Percentiles rank a stretch among this genome's conserved stretches.
Evolutionary conservation across 2,888 invertebrate species (phyloP).

Genomic region (Alcis repandata): DNA sequence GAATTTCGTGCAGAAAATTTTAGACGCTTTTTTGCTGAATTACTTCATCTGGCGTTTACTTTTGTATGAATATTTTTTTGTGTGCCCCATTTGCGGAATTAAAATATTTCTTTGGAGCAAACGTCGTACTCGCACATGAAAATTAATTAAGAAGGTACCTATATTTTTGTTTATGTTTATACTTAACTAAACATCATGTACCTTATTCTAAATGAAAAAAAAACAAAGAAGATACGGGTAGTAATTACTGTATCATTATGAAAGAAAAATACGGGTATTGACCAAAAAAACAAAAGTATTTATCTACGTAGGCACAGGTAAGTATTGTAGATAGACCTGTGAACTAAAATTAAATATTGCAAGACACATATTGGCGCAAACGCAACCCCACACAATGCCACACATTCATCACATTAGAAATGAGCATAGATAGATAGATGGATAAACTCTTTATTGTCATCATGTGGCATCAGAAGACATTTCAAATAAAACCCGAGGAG

Average conservation of each 20-base stretch:
- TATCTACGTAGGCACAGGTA: too few species aligned
- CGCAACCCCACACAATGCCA: too few species aligned
- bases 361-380: too few species aligned
- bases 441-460: not conserved
- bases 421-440: too few species aligned
- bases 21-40: slow-evolving; percentile 37
- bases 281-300: too few species aligned
- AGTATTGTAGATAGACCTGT: too few species aligned
- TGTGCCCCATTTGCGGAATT: slow-evolving; percentile 30
- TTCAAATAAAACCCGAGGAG: not conserved
- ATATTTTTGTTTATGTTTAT: not conserved
- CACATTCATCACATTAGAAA: not conserved
- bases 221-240: too few species aligned
- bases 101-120: slow-evolving; percentile 20
- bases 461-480: slow-evolving; percentile 2
- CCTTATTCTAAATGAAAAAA: too few species aligned
- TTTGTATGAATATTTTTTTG: slow-evolving; percentile 19
- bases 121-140: not conserved
- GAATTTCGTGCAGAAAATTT: slow-evolving; percentile 46
- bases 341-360: too few species aligned
- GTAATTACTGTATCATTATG: too few species aligned
- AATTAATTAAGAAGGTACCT: not conserved
- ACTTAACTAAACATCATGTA: too few species aligned
- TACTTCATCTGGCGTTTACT: slow-evolving; percentile 30
- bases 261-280: too few species aligned